Evolutionary conservation across 1,140 invertebrate genomes (phyloP), one percentile per base, ranked within the genome.

Genomic region (Lepidostoma basale): DNA sequence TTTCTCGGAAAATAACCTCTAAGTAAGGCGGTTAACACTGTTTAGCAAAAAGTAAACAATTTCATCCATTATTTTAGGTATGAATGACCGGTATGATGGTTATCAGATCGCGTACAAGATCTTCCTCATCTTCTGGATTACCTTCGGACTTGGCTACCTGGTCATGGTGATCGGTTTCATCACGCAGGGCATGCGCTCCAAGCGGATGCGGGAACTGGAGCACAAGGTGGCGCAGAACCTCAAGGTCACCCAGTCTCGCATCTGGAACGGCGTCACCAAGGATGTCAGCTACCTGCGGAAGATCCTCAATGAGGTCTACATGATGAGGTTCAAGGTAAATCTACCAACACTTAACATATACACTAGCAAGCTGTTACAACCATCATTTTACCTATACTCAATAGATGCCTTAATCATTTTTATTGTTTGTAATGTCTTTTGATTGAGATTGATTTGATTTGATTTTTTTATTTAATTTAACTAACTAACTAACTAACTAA

Each of bases 141-240:
- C 94, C 44, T 93, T 95, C 73, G 94, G 94, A 1, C 82, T 97
- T 62, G 94, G 94, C 0, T 97, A 96, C 78, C 86, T 96, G 44
- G 88, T 95, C 12, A 96, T 96, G 94, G 90, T 97, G 42, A 87
- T 96, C 69, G 92, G 91, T 20, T 95, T 95, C 75, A 93, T 97
- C 64, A 89, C 91, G 0, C 82, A 79, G 62, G 81, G 81, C 0
- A 79, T 83, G 78, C 85, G 87, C 62, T 93, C 90, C 62, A 93
- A 94, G 76, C 86, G 88, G 74, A 85, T 95, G 22, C 84, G 86
- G 40, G 84, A 85, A 72, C 79, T 95, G 40, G 92, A 94, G 76
- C 89, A 91, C 69, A 89, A 91, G 75, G 76, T 94, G 28, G 89
- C 88, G 10, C 79, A 85, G 62, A 90, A 91, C 78, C 81, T 93